Percentiles rank a stretch among this genome's conserved stretches.
Conservation (phyloP, 2,113 vertebrate species). For the Ochotona princeps region DNA sequence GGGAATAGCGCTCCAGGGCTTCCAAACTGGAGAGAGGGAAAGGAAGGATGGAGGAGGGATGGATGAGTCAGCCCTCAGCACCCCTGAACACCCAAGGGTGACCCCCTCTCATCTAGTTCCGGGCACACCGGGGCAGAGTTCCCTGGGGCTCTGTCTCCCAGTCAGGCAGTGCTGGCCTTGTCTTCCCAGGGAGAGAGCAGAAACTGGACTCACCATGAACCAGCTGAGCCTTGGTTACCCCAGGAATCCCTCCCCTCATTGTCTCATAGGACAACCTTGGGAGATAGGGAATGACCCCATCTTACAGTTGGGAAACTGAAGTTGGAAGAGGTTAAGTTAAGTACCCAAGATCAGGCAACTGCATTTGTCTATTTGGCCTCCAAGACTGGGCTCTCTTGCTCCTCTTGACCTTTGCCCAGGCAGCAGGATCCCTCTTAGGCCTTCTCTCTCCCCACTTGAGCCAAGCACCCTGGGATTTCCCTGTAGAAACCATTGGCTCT, state of each 20-base stretch:
- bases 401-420: background rate
- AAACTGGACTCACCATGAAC: background rate
- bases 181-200: background rate
- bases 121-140: background rate
- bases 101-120: background rate
- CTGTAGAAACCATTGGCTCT: background rate
- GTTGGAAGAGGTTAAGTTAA: background rate
- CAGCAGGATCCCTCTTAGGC: background rate
- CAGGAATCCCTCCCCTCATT: background rate
- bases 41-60: background rate
- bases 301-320: background rate
- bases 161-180: background rate
- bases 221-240: fast-evolving
- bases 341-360: background rate
- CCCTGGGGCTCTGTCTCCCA: background rate
- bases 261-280: background rate
- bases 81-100: background rate
- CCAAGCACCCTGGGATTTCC: background rate
- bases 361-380: background rate
- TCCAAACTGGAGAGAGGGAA: conserved; percentile 7
- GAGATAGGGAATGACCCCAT: background rate
- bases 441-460: background rate
- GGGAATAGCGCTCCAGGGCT: conserved; percentile 27
- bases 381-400: background rate
- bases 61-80: background rate